These are phyloP conservation scores for Schmidtea mediterranea DNA, from an alignment of 1,140 invertebrate genomes.

Conservation along the genomic window DNA sequence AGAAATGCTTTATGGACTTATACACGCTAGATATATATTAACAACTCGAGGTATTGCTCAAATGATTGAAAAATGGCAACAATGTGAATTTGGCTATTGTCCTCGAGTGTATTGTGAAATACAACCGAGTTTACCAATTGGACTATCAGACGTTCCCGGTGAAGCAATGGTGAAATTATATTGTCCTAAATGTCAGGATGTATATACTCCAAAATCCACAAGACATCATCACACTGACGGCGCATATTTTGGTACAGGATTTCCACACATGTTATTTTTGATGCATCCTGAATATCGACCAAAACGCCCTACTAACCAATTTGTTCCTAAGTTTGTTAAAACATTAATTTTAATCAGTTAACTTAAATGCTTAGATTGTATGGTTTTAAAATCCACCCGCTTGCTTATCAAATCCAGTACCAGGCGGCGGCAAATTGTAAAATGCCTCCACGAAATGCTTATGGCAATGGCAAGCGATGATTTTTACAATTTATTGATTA, in stretches of 20 bases:
- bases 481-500: no score
- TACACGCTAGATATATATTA: slow-evolving; percentile 92
- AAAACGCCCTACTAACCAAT: slow-evolving; percentile 45
- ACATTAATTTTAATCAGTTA: no score
- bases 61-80: slow-evolving; percentile 74
- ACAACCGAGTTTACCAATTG: slow-evolving; percentile 85
- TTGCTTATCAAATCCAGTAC: slow-evolving; percentile 4
- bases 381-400: slow-evolving; percentile 84
- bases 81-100: slow-evolving; percentile 91
- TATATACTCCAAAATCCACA: slow-evolving; percentile 86
- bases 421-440: not conserved
- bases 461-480: no score
- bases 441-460: no score
- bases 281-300: slow-evolving; percentile 87
- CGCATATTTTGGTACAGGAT: slow-evolving; percentile 84
- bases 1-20: slow-evolving; percentile 96
- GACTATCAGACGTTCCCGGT: slow-evolving; percentile 71
- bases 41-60: slow-evolving; percentile 95
- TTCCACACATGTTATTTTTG: slow-evolving; percentile 95
- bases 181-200: slow-evolving; percentile 88
- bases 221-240: slow-evolving; percentile 86
- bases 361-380: slow-evolving; percentile 51
- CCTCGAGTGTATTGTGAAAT: slow-evolving; percentile 68
- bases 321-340: no score
- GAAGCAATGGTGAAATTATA: slow-evolving; percentile 92